Percentiles rank a stretch among this genome's conserved stretches.
These are phyloP conservation scores for Ibidorhyncha struthersii DNA, from an alignment of 2,113 vertebrate species.

Conservation along the genomic window DNA sequence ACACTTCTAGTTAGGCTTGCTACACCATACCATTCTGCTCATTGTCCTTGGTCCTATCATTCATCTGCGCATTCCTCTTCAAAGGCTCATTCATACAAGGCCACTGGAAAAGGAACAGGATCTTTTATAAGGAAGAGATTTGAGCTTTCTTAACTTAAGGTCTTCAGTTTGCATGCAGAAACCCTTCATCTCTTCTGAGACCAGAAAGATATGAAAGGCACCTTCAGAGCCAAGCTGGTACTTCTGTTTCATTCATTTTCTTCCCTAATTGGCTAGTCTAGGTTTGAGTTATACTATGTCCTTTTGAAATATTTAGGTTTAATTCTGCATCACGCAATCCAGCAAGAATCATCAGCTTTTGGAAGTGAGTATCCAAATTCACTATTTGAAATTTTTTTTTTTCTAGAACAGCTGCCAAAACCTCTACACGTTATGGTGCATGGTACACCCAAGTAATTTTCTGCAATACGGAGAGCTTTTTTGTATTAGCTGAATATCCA, in stretches of 20 bases:
- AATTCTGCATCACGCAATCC: neutral
- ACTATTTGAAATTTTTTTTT: neutral
- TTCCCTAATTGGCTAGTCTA: neutral
- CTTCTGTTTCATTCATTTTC: neutral
- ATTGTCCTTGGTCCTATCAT: neutral
- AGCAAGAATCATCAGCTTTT: neutral
- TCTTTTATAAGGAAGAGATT: neutral
- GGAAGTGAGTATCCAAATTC: neutral
- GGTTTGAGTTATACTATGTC: neutral
- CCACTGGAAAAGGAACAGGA: neutral
- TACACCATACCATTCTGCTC: neutral
- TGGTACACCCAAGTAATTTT: neutral
- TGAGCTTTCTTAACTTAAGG: neutral
- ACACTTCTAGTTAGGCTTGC: neutral
- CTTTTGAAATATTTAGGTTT: neutral
- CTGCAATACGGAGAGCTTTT: neutral
- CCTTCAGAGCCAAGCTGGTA: neutral
- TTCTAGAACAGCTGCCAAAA: neutral
- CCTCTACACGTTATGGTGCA: neutral
- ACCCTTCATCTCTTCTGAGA: neutral
- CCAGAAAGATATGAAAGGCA: neutral
- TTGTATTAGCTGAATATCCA: neutral
- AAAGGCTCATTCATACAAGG: neutral
- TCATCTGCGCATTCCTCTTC: neutral
- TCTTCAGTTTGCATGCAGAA: neutral